A percentile compares a stretch with the other conserved stretches of the same genome.
Conservation (phyloP, 2,888 invertebrate genomes). For the Heliconius erato region DNA sequence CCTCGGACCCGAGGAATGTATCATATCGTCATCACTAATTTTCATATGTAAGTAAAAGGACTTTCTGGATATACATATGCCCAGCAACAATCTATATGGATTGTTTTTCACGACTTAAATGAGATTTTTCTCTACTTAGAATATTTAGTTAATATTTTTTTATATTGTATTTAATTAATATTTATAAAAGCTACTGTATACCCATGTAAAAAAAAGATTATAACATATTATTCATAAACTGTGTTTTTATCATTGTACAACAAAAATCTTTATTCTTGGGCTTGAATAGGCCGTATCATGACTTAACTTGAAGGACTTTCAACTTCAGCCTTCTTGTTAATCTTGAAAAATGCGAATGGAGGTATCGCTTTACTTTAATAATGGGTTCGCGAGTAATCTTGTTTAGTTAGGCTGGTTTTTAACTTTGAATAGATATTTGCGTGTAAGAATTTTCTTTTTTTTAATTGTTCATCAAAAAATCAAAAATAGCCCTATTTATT, state of each 20-base stretch:
- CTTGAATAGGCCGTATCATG: not conserved
- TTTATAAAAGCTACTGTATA: not conserved
- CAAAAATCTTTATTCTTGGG: not conserved
- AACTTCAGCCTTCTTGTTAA: conserved; percentile 9
- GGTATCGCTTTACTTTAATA: not conserved
- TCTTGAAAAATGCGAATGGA: not conserved
- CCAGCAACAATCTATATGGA: too few relatives aligned
- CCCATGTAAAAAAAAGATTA: not conserved
- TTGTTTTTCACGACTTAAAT: too few relatives aligned
- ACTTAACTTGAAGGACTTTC: conserved; percentile 8
- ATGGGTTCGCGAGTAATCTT: not conserved
- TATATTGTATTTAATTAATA: not conserved
- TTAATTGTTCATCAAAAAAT: too few relatives aligned
- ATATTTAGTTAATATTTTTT: not conserved
- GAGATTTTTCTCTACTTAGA: not conserved
- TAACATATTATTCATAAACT: not conserved
- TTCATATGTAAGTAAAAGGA: too few relatives aligned
- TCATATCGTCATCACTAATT: too few relatives aligned
- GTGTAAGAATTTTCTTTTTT: too few relatives aligned
- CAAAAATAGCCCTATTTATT: too few relatives aligned
- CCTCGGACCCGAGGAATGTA: too few relatives aligned
- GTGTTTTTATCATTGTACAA: not conserved
- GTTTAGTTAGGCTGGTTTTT: not conserved
- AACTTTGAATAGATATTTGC: too few relatives aligned
- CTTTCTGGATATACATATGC: too few relatives aligned